Base-by-base conservation (phyloP, 2,888 invertebrate species). In the Eumerus sabulonum region DNA sequence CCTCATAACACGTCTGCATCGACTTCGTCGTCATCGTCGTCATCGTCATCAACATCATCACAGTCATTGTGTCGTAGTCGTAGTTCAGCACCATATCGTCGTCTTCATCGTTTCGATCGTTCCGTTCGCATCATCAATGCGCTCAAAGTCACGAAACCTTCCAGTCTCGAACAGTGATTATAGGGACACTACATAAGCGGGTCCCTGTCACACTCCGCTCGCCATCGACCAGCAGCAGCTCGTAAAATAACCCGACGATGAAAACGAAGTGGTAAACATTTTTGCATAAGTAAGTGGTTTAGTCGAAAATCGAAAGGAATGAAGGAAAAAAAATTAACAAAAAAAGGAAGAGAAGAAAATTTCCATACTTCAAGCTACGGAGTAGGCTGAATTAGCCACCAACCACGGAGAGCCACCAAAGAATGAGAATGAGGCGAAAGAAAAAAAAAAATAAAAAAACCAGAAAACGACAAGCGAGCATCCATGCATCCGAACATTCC, bases 231-330 rank as follows among this genome's bases (percentile, higher is more conserved):
- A 59, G 45, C 45, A 50, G 42, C 38, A n/a, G 27, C 27, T 27
- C 27, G 27, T 27, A 27, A 27, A 27, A 27, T 27, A 27, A 27
- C 54, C 18, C 19, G 17, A 56, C 27, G 27, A 16, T 48, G 13
- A 70, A 68, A 70, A 54, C 68, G 59, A 73, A 74, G 68, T 79
- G 73, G 73, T 74, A 74, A 79, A 74, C 73, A 74, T 73, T 79
- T 79, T 79, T 79, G 79, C 74, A 79, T 79, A 79, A 79, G 79
- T 79, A 79, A 79, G 79, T 79, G 79, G 79, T 79, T 74, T 63
- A 67, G 63, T 47, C 63, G 63, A 70, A 68, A 27, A 27, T 27
- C 27, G 27, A 27, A 27, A 27, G 27, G 27, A 27, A 27, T 4
- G 27, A 27, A 4, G 7, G 3, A 27, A 27, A 27, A 27, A 2